Evolutionary conservation across 2,113 vertebrate species (phyloP), one percentile per base, ranked within the genome.

Genomic region (Mesoclemmys tuberculata): DNA sequence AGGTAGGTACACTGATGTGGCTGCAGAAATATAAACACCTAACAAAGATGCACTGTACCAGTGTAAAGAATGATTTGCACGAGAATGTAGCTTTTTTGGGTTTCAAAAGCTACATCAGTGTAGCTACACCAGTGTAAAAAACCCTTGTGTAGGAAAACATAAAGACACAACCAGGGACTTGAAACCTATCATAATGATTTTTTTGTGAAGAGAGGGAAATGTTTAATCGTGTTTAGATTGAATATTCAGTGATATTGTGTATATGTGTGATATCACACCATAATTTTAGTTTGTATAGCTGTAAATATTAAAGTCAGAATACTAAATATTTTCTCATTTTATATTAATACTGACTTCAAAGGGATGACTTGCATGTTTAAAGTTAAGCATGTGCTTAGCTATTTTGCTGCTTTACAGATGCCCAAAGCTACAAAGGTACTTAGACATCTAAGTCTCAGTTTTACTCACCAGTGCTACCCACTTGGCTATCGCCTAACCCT

Each of bases 241-340:
- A 26, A 38, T 14, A 88, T 71, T 49, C 68, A 85, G 44, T 11
- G 27, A 27, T 54, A 22, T 22, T 29, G 14, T 54, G 22, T 10
- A 64, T 4, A 80, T 21, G 64, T 22, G 71, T 26, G 71, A 10
- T 38, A 58, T 74, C 1, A 1, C 3, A 88, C 13, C 44, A 84
- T 56, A n/a, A 75, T 58, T 11, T 64, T 44, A 0, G 0, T 16
- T 78, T 0, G 0, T 12, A 10, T 2, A 64, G 71, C 35, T 10
- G 71, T 26, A 13, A 26, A n/a, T 83, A 86, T 52, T 31, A 87
- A 86, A 87, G 82, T 31, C 0, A 83, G 27, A 85, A 6, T 24
- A 46, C 5, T 6, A 31, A 46, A 5, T 46, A 95, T 88, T 83
- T 81, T 61, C 58, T 35, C 13, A 35, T 7, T 31, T 61, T 61